Evolutionary conservation across 2,888 invertebrate species (phyloP).

Genomic region (Ennomos quercinarius): DNA sequence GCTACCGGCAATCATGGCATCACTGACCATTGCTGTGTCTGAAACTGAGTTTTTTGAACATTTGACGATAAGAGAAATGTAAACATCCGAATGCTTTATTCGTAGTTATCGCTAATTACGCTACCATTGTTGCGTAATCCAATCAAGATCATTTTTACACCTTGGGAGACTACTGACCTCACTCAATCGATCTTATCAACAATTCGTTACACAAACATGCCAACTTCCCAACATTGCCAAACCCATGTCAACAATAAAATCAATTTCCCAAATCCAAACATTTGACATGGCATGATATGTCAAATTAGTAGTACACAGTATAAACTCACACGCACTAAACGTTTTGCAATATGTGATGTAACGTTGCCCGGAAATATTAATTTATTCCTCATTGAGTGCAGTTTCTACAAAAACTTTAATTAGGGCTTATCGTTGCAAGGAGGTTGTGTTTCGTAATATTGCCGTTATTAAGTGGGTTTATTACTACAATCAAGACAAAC

Average conservation of each 20-base stretch:
- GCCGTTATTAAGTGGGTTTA: slow-evolving; percentile 29
- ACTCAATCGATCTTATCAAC: slow-evolving; percentile 39
- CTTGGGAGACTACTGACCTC: slow-evolving; percentile 29
- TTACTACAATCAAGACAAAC: slow-evolving; percentile 22
- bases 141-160: no score
- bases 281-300: slow-evolving; percentile 30
- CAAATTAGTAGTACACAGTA: slow-evolving; percentile 20
- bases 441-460: slow-evolving; percentile 34
- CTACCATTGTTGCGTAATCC: no score
- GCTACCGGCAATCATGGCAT: slow-evolving; percentile 5
- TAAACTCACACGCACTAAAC: slow-evolving; percentile 16
- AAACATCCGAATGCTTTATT: no score
- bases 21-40: slow-evolving; percentile 5
- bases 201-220: slow-evolving; percentile 38
- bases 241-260: slow-evolving; percentile 27
- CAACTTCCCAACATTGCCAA: not conserved
- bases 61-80: no score
- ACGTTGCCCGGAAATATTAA: slow-evolving; percentile 36
- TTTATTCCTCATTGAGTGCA: slow-evolving; percentile 32
- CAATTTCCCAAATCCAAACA: slow-evolving; percentile 16
- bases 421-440: slow-evolving; percentile 37
- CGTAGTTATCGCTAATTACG: no score
- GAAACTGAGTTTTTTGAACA: not conserved
- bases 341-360: slow-evolving; percentile 30
- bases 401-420: slow-evolving; percentile 38